phyloP scores from a whole-genome alignment of 92 coral and sea anemone genomes.

The Epizoanthus ramosus region DNA sequence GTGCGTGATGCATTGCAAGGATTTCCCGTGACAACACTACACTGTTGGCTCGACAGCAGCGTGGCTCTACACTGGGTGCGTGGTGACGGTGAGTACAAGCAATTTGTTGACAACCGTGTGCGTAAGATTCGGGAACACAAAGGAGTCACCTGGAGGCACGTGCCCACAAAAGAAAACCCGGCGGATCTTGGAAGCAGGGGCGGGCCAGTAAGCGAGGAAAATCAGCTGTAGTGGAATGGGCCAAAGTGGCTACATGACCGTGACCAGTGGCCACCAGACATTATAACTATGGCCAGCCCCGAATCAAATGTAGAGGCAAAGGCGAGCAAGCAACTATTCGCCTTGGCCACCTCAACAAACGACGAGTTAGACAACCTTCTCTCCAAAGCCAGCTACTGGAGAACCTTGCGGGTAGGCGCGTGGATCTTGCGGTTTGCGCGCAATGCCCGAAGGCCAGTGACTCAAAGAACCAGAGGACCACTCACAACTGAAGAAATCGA shows the following conservation, averaged over 20 bases:
- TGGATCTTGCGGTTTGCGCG: conserved; percentile 14
- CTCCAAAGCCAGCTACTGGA: neutral
- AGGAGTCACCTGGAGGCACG: conserved; percentile 22
- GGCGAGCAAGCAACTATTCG: conserved; percentile 7
- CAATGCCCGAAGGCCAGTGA: neutral
- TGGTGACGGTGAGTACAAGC: too few species aligned
- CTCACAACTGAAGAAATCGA: conserved; percentile 10
- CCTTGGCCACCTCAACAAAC: neutral
- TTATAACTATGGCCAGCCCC: neutral
- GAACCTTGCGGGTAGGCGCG: conserved; percentile 1
- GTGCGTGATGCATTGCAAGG: conserved; percentile 35
- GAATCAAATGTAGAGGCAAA: neutral
- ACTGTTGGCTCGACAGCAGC: conserved; percentile 41
- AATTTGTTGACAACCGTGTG: too few species aligned
- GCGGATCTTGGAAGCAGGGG: too few species aligned
- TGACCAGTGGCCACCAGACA: neutral
- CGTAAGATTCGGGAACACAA: conserved; percentile 33
- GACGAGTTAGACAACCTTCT: conserved; percentile 7
- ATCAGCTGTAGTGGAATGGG: neutral
- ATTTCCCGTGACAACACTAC: conserved; percentile 23
- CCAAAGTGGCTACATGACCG: neutral
- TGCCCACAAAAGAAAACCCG: too few species aligned
- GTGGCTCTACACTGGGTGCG: conserved; percentile 52
- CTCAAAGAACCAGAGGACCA: neutral
- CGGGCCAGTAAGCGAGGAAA: too few species aligned